Evolutionary conservation across 2,888 invertebrate genomes (phyloP).

Genomic region (Zeuzera pyrina): DNA sequence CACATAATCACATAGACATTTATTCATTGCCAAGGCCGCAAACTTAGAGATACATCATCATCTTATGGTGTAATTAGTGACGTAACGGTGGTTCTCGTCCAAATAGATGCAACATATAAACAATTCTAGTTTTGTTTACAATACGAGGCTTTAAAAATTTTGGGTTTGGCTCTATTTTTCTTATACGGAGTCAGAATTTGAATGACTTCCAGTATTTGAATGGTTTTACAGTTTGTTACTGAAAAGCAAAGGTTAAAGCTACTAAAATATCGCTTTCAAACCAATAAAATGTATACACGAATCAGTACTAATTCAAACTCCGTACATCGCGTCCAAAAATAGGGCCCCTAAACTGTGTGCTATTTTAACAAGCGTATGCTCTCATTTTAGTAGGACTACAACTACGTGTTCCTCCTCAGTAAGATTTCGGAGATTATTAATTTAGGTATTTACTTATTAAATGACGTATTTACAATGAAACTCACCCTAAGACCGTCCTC

Average conservation of each 20-base stretch:
- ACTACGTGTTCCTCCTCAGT: conserved; percentile 18
- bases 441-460: conserved; percentile 2
- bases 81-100: too few species aligned
- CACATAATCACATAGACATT: too few species aligned
- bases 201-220: too few species aligned
- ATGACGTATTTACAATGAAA: conserved; percentile 33
- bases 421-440: conserved; percentile 20
- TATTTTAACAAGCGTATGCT: conserved; percentile 18
- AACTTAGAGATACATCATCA: background rate
- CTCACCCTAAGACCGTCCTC: conserved; percentile 81
- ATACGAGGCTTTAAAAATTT: conserved; percentile 20
- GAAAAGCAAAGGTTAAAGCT: too few species aligned
- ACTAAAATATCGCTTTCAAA: too few species aligned
- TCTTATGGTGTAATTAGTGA: too few species aligned
- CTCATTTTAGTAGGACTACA: conserved; percentile 27
- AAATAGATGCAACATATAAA: conserved; percentile 1
- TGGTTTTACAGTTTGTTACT: too few species aligned
- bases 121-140: conserved; percentile 57
- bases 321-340: conserved; percentile 21
- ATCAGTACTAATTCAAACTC: too few species aligned
- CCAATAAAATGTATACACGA: too few species aligned
- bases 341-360: conserved; percentile 13
- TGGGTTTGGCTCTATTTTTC: too few species aligned
- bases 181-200: too few species aligned
- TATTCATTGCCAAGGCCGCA: background rate